A percentile compares a stretch with the other conserved stretches of the same genome.
Conservation (phyloP, 2,888 invertebrate genomes). For the Leptinotarsa haldemani region DNA sequence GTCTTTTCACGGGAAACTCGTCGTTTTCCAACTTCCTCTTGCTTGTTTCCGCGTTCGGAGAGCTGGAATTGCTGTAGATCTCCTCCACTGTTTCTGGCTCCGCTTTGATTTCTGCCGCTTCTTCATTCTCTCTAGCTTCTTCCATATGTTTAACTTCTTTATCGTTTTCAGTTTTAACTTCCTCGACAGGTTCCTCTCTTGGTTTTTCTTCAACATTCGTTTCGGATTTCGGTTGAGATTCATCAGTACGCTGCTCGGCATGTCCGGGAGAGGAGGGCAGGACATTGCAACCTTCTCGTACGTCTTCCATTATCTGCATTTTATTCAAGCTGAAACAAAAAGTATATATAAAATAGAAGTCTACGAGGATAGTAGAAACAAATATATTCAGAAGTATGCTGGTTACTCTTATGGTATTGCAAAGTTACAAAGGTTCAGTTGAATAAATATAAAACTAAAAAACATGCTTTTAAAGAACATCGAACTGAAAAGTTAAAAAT, state of each 20-base stretch:
- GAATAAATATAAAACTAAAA: too few relatives aligned
- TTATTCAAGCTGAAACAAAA: conserved; percentile 69
- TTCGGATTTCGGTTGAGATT: conserved; percentile 45
- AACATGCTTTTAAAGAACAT: too few relatives aligned
- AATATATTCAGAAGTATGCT: too few relatives aligned
- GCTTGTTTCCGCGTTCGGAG: conserved; percentile 44
- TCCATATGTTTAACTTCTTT: conserved; percentile 35
- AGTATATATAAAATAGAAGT: background rate
- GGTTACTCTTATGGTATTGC: too few relatives aligned
- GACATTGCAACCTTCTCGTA: conserved; percentile 65
- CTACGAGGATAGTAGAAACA: too few relatives aligned
- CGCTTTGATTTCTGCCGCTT: conserved; percentile 31
- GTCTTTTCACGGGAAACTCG: conserved; percentile 58
- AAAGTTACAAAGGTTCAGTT: too few relatives aligned
- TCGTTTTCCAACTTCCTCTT: conserved; percentile 51
- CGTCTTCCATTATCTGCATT: conserved; percentile 73
- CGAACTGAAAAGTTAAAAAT: too few relatives aligned
- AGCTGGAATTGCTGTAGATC: conserved; percentile 46
- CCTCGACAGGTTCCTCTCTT: conserved; percentile 32
- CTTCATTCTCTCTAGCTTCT: conserved; percentile 40
- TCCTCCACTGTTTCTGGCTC: conserved; percentile 46
- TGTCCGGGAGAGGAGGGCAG: conserved; percentile 65
- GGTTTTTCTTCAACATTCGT: conserved; percentile 45
- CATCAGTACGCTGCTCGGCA: conserved; percentile 60
- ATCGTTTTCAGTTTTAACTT: conserved; percentile 34